Conservation (phyloP, 2,113 vertebrate species). For the Pygoscelis antarcticus region DNA sequence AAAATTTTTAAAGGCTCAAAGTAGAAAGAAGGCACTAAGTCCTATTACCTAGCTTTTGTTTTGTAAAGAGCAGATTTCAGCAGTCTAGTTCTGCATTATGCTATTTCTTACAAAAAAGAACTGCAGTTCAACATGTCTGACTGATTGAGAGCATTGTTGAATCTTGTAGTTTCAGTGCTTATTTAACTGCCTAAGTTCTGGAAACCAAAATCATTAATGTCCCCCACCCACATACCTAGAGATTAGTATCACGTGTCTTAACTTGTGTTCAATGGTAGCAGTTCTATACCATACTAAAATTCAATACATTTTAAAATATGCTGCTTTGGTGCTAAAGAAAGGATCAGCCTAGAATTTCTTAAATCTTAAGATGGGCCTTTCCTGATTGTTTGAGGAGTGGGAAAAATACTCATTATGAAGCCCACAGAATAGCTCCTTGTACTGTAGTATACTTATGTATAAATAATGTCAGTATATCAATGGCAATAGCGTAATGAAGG, state of each 20-base stretch:
- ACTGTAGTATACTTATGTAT: background rate
- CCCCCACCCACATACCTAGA: fast-evolving
- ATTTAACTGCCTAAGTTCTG: background rate
- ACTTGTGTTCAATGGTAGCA: background rate
- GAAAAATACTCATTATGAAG: background rate
- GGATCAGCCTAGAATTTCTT: background rate
- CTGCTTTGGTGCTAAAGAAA: background rate
- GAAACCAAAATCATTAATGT: background rate
- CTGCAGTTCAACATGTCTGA: background rate
- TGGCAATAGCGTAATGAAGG: background rate
- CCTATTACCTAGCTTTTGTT: background rate
- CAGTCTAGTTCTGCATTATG: background rate
- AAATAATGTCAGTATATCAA: background rate
- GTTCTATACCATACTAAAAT: background rate
- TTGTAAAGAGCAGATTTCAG: background rate
- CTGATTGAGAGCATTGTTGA: background rate
- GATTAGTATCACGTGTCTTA: background rate
- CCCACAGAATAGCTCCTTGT: background rate
- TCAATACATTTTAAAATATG: background rate
- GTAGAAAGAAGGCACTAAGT: background rate
- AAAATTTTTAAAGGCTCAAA: background rate
- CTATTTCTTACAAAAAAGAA: background rate
- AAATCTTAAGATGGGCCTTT: background rate
- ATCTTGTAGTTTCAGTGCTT: background rate
- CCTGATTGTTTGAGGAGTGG: background rate